A percentile compares a stretch with the other conserved stretches of the same genome.
Evolutionary conservation across 2,888 invertebrate species (phyloP).

Genomic region (Yponomeuta evonymella): DNA sequence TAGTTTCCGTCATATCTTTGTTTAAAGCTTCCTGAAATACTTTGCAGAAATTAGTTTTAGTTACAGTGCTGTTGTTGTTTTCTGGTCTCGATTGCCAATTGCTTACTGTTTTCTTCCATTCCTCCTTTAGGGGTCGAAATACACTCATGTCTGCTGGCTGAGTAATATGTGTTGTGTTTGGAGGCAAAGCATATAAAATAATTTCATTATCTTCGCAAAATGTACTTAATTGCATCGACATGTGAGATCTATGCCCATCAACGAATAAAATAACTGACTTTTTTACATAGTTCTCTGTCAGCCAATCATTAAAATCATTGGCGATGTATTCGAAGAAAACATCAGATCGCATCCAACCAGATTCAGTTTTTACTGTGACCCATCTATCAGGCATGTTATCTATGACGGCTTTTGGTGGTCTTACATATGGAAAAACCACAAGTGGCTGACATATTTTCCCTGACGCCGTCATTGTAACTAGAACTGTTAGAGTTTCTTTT

Average conservation of each 20-base stretch:
- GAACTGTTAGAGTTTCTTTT: too few relatives aligned
- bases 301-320: neutral
- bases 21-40: neutral
- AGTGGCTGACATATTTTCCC: too few relatives aligned
- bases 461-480: too few relatives aligned
- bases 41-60: neutral
- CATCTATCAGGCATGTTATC: neutral
- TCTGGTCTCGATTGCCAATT: neutral
- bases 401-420: too few relatives aligned
- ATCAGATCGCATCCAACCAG: neutral
- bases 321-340: neutral
- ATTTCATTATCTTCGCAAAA: neutral
- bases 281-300: neutral
- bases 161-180: neutral
- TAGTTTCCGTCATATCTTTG: neutral
- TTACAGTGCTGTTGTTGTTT: neutral
- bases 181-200: neutral
- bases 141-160: neutral
- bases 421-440: too few relatives aligned
- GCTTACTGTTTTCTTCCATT: neutral
- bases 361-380: neutral
- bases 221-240: neutral
- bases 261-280: neutral
- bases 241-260: neutral
- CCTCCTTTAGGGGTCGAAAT: neutral